Evolutionary conservation across 92 coral and sea anemone species (phyloP), one percentile per base, ranked within the genome.

Genomic region (Paramuricea clavata): DNA sequence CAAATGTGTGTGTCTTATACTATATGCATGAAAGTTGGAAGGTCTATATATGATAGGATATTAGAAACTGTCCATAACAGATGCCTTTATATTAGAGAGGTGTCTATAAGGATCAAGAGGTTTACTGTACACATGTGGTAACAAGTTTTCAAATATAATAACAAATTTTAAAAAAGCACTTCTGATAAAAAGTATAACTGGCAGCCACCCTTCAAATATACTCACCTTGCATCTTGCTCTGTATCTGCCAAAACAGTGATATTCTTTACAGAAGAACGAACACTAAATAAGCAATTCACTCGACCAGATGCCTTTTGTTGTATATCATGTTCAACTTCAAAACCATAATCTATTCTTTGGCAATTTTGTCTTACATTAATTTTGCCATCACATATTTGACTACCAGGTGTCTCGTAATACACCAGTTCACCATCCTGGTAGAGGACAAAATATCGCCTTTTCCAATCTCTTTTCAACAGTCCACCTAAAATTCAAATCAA

Each of bases 391-490:
- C 93, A 87, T 61, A 91, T 93, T 89, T 91, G 90, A 83, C 89
- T 94, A 3, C 92, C 91, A 13, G 99, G 90, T 28, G 88, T 93
- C 85, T 96, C 97, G 49, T 91, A 94, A 86, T 96, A 96, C 72
- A 93, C 92, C 85, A 96, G 93, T 52, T 94, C 94, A 69, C 99
- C 99, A 90, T 93, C 98, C 80, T 93, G 91, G 80, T 94, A 96
- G 56, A 96, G 87, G 5, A 93, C 94, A 83, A 96, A 96, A 88
- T 96, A 94, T 32, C 99, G 90, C 36, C 78, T 87, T 80, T 96
- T 96, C 99, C 99, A 96, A 49, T 94, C 92, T 69, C 95, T 93
- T 85, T 96, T 96, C 61, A 96, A 91, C 68, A 96, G 91, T 5
- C 99, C 99, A 87, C 98, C 99, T 96, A 30, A 9, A 64, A 35